A percentile compares a stretch with the other conserved stretches of the same genome.
Conservation (phyloP, 2,797 vertebrate genomes). For the Lagorchestes hirsutus region DNA sequence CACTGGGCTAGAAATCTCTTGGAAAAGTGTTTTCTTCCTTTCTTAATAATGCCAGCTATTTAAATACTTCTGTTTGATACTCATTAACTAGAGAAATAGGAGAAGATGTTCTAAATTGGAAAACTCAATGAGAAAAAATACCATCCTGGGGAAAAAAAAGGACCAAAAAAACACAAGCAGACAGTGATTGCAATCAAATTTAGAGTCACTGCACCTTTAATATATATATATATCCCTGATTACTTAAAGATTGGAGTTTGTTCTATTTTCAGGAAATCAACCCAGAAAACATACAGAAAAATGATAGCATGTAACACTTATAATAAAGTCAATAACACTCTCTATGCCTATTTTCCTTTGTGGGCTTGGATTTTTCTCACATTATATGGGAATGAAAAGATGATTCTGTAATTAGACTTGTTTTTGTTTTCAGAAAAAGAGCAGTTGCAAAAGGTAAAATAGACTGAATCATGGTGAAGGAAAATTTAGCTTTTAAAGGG, state of each 20-base stretch:
- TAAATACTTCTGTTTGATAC: conserved; percentile 6
- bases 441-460: conserved; percentile 52
- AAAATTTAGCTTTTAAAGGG: conserved; percentile 31
- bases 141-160: background rate
- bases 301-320: conserved; percentile 49
- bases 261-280: background rate
- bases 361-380: conserved; percentile 57
- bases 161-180: background rate
- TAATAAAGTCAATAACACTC: conserved; percentile 44
- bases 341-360: conserved; percentile 4
- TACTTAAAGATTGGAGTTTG: conserved; percentile 16
- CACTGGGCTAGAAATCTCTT: background rate
- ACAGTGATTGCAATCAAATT: fast-evolving
- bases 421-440: conserved; percentile 57
- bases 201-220: background rate
- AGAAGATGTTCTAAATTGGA: conserved; percentile 27
- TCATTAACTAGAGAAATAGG: background rate
- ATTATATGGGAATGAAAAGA: conserved; percentile 52
- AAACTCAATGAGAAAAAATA: conserved; percentile 20
- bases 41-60: background rate
- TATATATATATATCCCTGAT: background rate
- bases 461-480: conserved; percentile 52
- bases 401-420: conserved; percentile 59
- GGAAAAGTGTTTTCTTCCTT: conserved; percentile 20
- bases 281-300: conserved; percentile 49